Conservation (phyloP, 2,888 invertebrate species). For the Notocelia uddmanniana region DNA sequence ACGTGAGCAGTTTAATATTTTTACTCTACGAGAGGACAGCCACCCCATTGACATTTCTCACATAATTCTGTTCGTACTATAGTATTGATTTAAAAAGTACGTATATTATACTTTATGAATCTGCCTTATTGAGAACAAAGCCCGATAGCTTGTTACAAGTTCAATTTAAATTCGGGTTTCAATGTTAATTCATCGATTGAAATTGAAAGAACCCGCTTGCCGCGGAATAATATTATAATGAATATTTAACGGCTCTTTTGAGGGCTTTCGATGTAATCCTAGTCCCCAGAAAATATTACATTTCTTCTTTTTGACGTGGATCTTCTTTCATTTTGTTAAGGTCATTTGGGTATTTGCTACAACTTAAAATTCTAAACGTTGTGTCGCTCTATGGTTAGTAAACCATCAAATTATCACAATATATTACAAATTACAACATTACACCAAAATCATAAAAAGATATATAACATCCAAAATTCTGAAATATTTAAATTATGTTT, state of each 20-base stretch:
- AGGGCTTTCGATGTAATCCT: conserved; percentile 31
- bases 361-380: no score
- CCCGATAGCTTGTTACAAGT: conserved; percentile 36
- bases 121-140: conserved; percentile 36
- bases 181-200: conserved; percentile 43
- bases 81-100: background rate
- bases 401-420: no score
- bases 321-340: background rate
- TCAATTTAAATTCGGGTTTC: conserved; percentile 42
- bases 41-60: background rate
- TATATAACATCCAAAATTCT: no score
- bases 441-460: no score
- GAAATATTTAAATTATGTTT: no score
- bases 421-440: no score
- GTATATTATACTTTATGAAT: conserved; percentile 14
- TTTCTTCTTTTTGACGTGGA: background rate
- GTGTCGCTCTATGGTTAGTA: no score
- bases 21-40: background rate
- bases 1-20: no score
- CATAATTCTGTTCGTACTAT: background rate
- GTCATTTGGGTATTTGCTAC: no score
- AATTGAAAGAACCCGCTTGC: conserved; percentile 13
- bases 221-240: conserved; percentile 40
- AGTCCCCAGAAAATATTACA: conserved; percentile 12
- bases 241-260: conserved; percentile 32